Conservation (phyloP, 2,113 vertebrate species). For the Diadophis punctatus region DNA sequence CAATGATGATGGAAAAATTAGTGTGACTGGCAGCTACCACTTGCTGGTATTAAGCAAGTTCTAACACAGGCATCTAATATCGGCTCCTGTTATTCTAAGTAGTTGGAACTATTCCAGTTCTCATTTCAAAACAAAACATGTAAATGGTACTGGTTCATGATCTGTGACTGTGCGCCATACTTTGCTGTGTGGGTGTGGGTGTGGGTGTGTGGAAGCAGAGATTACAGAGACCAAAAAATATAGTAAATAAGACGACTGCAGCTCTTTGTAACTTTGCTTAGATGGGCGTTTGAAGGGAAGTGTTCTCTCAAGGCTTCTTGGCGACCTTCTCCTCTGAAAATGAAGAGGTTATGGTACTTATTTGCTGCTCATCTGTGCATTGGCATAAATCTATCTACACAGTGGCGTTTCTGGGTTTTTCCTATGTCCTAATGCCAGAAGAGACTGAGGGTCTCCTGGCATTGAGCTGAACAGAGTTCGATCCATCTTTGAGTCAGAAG, state of each 20-base stretch:
- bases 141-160: background rate
- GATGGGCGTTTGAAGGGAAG: background rate
- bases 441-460: background rate
- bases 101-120: background rate
- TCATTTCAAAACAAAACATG: background rate
- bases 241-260: background rate
- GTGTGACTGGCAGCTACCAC: slow-evolving; percentile 44
- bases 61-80: slow-evolving; percentile 19
- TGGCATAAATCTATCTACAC: background rate
- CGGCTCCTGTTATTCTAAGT: background rate
- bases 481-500: background rate
- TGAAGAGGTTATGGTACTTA: background rate
- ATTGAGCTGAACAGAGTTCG: background rate
- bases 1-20: slow-evolving; percentile 43
- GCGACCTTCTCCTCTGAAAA: background rate
- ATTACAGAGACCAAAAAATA: background rate
- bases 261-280: background rate
- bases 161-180: too few relatives aligned
- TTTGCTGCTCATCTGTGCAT: background rate
- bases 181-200: background rate
- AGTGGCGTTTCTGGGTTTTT: background rate
- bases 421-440: background rate
- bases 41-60: slow-evolving; percentile 10
- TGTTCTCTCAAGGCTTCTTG: background rate
- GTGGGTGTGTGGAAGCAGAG: background rate